Conservation (phyloP, 2,113 vertebrate species). For the Pelvicachromis taeniatus region DNA sequence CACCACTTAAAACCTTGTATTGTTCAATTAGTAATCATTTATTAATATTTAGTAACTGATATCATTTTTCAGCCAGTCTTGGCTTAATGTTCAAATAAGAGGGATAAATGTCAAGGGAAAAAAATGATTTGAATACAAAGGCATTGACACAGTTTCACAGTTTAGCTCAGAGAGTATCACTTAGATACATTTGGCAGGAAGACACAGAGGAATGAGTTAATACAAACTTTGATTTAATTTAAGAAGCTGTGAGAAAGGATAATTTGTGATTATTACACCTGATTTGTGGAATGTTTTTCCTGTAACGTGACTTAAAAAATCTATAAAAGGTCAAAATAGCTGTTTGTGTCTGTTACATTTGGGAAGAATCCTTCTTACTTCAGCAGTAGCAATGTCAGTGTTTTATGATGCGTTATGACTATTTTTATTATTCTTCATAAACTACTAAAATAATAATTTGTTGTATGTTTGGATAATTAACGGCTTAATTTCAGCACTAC, state of each 20-base stretch:
- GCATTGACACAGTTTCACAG: background rate
- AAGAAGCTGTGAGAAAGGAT: background rate
- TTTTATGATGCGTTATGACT: background rate
- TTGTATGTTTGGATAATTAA: background rate
- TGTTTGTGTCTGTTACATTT: background rate
- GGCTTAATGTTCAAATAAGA: background rate
- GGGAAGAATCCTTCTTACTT: background rate
- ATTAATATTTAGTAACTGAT: background rate
- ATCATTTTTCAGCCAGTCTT: background rate
- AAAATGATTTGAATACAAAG: background rate
- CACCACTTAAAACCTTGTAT: background rate
- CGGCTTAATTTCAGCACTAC: background rate
- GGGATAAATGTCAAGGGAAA: background rate
- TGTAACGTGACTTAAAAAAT: background rate
- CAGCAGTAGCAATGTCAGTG: background rate
- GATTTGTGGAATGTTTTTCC: background rate
- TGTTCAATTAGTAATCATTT: background rate
- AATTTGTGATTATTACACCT: background rate
- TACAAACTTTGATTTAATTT: background rate
- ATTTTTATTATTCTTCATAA: background rate
- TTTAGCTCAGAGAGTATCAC: background rate
- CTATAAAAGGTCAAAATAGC: background rate
- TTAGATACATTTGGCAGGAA: background rate
- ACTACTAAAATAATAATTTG: background rate
- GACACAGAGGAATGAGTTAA: background rate